Conservation (phyloP, 1,140 invertebrate species). For the Caenorhabditis briggsae region DNA sequence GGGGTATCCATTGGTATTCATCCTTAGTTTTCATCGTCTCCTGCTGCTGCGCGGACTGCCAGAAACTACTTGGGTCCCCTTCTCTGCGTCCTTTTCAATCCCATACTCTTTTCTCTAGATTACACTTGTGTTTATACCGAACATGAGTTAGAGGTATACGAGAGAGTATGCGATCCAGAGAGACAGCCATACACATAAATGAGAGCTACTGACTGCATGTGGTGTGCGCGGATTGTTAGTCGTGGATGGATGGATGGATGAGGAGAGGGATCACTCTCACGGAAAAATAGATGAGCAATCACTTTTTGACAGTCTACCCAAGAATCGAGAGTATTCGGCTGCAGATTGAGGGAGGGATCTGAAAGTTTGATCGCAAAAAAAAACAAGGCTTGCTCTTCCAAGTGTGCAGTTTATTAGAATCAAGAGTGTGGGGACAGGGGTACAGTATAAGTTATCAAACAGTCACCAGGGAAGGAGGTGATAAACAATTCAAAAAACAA, state of each 20-base stretch:
- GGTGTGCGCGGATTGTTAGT: constrained; percentile 9
- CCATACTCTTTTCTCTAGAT: background rate
- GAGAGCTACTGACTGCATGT: constrained; percentile 53
- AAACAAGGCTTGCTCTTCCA: too few species aligned
- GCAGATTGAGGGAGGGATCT: too few species aligned
- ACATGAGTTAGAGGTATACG: constrained; percentile 47
- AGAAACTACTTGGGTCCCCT: constrained; percentile 34
- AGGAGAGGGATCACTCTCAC: background rate
- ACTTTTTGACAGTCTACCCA: background rate
- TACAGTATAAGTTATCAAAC: too few species aligned
- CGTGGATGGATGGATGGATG: background rate
- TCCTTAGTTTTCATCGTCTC: constrained; percentile 32
- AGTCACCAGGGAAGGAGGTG: too few species aligned
- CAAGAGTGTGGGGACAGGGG: too few species aligned
- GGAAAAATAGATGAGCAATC: background rate
- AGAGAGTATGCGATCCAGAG: constrained; percentile 10
- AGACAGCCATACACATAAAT: background rate
- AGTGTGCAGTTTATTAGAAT: too few species aligned
- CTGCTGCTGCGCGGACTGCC: constrained; percentile 18
- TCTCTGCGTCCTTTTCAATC: background rate
- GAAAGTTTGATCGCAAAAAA: too few species aligned
- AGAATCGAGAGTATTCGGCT: too few species aligned
- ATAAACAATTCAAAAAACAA: too few species aligned
- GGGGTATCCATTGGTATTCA: constrained; percentile 30
- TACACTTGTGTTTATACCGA: constrained; percentile 54